A percentile compares a stretch with the other conserved stretches of the same genome.
These are phyloP conservation scores for Plotosus lineatus DNA, from an alignment of 2,113 vertebrate species.

Conservation along the genomic window DNA sequence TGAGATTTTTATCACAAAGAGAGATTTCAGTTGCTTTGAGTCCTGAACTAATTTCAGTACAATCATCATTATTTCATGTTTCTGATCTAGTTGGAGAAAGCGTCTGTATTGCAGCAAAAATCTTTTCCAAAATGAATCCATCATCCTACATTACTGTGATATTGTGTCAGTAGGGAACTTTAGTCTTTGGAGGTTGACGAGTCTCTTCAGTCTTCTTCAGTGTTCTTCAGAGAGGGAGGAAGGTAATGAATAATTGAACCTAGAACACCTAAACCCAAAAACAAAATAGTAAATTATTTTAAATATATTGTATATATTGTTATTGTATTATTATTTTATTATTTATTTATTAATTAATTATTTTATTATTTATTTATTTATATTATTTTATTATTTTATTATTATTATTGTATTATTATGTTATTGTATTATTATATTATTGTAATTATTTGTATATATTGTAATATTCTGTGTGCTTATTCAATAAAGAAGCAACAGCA, in stretches of 20 bases:
- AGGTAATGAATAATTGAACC: constrained; percentile 51
- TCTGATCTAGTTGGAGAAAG: neutral
- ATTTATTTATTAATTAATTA: too few species aligned
- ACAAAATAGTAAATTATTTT: neutral
- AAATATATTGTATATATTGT: neutral
- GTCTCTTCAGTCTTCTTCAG: too few species aligned
- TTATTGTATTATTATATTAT: too few species aligned
- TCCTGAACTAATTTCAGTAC: neutral
- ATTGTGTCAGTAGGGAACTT: neutral
- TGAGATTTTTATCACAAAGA: too few species aligned
- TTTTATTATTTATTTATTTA: too few species aligned
- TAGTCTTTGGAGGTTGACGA: neutral
- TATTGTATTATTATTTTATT: too few species aligned
- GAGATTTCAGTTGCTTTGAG: neutral
- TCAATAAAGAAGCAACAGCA: too few species aligned
- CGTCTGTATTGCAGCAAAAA: neutral
- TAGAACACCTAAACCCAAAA: constrained; percentile 41
- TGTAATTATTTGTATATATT: too few species aligned
- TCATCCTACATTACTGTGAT: neutral
- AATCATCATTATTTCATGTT: neutral
- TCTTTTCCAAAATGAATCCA: neutral
- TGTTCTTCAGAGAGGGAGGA: neutral
- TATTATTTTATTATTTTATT: too few species aligned
- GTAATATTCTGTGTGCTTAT: too few species aligned
- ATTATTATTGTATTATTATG: too few species aligned